Base-by-base conservation (phyloP, 2,888 invertebrate species). In the Pheosia gnoma region DNA sequence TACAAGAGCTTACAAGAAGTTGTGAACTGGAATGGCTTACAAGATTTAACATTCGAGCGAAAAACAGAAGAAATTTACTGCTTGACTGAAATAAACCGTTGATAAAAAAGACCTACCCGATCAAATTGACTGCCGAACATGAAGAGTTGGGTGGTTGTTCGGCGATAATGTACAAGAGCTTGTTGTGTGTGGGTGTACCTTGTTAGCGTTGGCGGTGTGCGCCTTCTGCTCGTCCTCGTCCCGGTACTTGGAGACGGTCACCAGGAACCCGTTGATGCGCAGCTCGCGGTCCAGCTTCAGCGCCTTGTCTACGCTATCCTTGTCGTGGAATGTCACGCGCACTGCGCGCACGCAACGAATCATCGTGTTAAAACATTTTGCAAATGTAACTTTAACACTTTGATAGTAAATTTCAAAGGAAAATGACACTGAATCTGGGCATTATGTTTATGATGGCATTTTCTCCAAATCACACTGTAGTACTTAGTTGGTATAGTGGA, bases 171-270 rank as follows among this genome's bases (percentile, higher is more conserved):
- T n/a, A n/a, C 6, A 7, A 41, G 41, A 3, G 41, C 8, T 41
- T 41, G 25, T 25, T 25, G 45, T 10, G 9, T 10, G 10, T 10
- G 41, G n/a, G 7, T 1, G 8, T 75, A 90, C 91, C 89, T 91
- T 90, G 74, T 89, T 90, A 7, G 81, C 81, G 70, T 87, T 91
- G 59, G 91, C 88, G 11, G 88, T 81, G 76, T 91, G 91, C 51
- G 89, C 90, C 83, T 92, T 92, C 85, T 91, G 92, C 64, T 93
- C 93, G 63, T 93, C 93, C 67, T 93, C 93, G 67, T 93, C 93
- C 63, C 93, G 83, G 85, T 91, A 93, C 86, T 91, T 91, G 82
- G 90, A 86, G 60, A 93, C 92, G 77, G 93, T 93, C 68, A 93
- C 90, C 56, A 92, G 87, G 88, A 93, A 93, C 11, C 93, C 93